Evolutionary conservation across 1,140 invertebrate genomes (phyloP), one percentile per base, ranked within the genome.

Genomic region (Leptestheria dahalacensis): DNA sequence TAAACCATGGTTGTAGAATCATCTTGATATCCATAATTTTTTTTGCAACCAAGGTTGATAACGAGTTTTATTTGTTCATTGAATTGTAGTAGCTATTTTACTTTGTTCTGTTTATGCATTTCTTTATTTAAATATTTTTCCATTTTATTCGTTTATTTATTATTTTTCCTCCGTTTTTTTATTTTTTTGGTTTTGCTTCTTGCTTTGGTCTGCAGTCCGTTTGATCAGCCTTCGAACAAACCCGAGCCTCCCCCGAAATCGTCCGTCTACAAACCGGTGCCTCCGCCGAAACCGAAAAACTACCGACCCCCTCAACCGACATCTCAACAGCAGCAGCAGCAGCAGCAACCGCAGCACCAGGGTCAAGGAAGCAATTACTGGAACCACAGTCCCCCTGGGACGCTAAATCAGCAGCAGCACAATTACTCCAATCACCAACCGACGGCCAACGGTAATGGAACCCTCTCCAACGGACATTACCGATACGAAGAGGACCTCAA

Each of bases 211-310:
- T n/a, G 18, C 25, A 53, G 47, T 59, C 49, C 25, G 20, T 53
- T 63, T 41, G 48, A 67, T 15, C 69, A 70, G 33, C 33, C 33
- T 15, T 6, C 33, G 46, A 70, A 71, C 62, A 74, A 75, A 64
- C 66, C 72, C 24, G 60, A 69, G 21, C 67, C 72, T 48, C 74
- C 75, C 61, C 71, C 72, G 23, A 62, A 63, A 21, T 47, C 56
- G 26, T 28, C 56, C 15, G 75, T 80, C 15, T 91, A 91, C 71
- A 92, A 92, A 69, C 89, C 89, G 0, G 82, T 91, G 57, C 89
- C 89, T 23, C 89, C 89, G 23, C 89, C 89, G 1, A 92, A 92
- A 69, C 89, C 89, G 33, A 90, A 90, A 68, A 90, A 90, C 71
- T 91, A 91, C 68, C 80, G 86, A 18, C 86, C 86, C 26, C 85